These are phyloP conservation scores for Sympetrum striolatum DNA, from an alignment of 2,888 invertebrate genomes.

Conservation along the genomic window DNA sequence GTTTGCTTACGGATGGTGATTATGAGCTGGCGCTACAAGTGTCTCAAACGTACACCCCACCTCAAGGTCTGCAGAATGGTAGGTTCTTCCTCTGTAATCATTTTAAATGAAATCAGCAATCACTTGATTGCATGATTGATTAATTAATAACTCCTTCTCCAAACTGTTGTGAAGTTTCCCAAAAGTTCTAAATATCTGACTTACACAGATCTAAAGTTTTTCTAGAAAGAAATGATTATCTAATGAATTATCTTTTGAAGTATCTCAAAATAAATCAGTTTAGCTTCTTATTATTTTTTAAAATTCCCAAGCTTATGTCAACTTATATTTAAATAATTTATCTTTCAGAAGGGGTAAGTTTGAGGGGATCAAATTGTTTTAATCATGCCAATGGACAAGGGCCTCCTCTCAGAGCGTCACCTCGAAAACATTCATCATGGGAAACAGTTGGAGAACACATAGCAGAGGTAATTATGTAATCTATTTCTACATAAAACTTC, in stretches of 20 bases:
- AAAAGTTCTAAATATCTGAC: too few relatives aligned
- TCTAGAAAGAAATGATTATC: not conserved
- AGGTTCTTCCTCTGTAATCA: not conserved
- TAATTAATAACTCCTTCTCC: too few relatives aligned
- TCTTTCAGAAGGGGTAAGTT: constrained; percentile 21
- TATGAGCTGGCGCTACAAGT: constrained; percentile 88
- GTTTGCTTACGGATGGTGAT: constrained; percentile 85
- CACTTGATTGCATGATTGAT: too few relatives aligned
- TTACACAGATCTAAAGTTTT: not conserved
- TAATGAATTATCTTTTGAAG: not conserved
- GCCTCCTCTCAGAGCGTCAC: constrained; percentile 60
- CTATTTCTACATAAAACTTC: too few relatives aligned
- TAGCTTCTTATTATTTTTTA: too few relatives aligned
- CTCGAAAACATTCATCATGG: constrained; percentile 77
- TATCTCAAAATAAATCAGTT: too few relatives aligned
- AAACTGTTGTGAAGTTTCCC: too few relatives aligned
- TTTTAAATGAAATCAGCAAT: too few relatives aligned
- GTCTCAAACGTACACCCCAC: constrained; percentile 61
- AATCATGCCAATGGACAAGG: constrained; percentile 31
- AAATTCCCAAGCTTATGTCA: too few relatives aligned
- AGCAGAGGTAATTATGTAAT: constrained; percentile 56
- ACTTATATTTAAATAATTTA: not conserved
- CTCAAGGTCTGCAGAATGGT: constrained; percentile 51
- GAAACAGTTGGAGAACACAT: constrained; percentile 67
- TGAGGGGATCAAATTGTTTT: constrained; percentile 28